Evolutionary conservation across 2,888 invertebrate genomes (phyloP), one percentile per base, ranked within the genome.

Genomic region (Cistogaster globosa): DNA sequence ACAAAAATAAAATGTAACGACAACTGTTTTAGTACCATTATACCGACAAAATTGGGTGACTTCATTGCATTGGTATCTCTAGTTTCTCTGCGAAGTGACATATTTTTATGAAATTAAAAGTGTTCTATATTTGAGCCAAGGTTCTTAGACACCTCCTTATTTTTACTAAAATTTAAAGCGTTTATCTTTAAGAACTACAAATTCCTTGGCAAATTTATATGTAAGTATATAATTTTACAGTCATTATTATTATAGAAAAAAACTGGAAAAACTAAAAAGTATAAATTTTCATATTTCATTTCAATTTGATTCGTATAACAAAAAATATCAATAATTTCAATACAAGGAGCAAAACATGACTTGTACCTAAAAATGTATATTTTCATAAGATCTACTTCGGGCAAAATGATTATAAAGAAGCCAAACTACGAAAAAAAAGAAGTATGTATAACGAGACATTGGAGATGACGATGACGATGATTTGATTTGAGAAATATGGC

Each of bases 211-310:
- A 32, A 7, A 32, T 6, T 32, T 32, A 32, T 9, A 74, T 20
- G 58, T 11, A 45, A 53, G 22, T 26, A 32, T 53, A 78, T 51
- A 32, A 57, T 62, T 38, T 45, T 67, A 16, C 4, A 38, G 51
- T 51, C 67, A 38, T 57, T 42, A 62, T 62, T 69, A 58, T 26
- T 57, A 14, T 38, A 45, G 65, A 55, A 48, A 48, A 69, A 11
- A 32, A n/a, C n/a, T n/a, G n/a, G n/a, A 12, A 55, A 38, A 74
- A 32, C 6, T 32, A 32, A 69, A 85, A 82, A 65, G 78, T 85
- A 85, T 85, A 74, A 85, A 78, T 85, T 84, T 85, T 85, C 78
- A 75, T 85, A 82, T 85, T 85, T 75, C 74, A 81, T 74, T 85
- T 78, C 69, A 77, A 78, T 85, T 78, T 82, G 69, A 85, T 85